These are phyloP conservation scores for Morpho achilles DNA, from an alignment of 2,888 invertebrate genomes.

Conservation along the genomic window DNA sequence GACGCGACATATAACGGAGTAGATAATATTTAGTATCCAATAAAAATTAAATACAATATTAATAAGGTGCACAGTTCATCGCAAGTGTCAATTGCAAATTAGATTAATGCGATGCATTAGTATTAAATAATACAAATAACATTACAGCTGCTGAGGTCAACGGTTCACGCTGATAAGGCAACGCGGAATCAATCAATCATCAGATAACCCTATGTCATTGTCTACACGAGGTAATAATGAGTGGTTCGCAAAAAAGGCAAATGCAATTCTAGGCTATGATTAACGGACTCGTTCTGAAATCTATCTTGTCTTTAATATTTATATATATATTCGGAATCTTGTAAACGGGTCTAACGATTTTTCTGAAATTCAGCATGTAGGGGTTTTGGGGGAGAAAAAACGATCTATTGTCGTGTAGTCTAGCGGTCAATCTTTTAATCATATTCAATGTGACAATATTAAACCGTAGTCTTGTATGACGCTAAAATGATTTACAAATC, in stretches of 20 bases:
- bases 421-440: too few species aligned
- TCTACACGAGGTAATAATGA: constrained; percentile 38
- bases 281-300: not conserved
- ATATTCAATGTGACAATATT: too few species aligned
- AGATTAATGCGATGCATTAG: constrained; percentile 22
- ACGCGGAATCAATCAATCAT: constrained; percentile 47
- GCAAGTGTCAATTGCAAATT: constrained; percentile 13
- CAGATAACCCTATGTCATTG: constrained; percentile 44
- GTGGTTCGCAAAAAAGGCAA: constrained; percentile 6
- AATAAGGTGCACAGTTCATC: constrained; percentile 13
- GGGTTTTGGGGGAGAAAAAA: too few species aligned
- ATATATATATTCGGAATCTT: too few species aligned
- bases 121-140: constrained; percentile 25
- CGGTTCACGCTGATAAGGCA: constrained; percentile 12
- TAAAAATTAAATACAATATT: not conserved
- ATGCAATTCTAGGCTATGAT: not conserved
- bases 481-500: too few species aligned
- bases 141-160: constrained; percentile 20
- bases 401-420: too few species aligned
- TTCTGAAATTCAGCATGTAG: too few species aligned
- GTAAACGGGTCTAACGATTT: too few species aligned
- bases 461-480: too few species aligned
- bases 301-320: too few species aligned
- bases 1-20: too few species aligned
- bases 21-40: too few species aligned